These are phyloP conservation scores for Hystrix brachyura DNA, from an alignment of 2,113 vertebrate species.

Conservation along the genomic window DNA sequence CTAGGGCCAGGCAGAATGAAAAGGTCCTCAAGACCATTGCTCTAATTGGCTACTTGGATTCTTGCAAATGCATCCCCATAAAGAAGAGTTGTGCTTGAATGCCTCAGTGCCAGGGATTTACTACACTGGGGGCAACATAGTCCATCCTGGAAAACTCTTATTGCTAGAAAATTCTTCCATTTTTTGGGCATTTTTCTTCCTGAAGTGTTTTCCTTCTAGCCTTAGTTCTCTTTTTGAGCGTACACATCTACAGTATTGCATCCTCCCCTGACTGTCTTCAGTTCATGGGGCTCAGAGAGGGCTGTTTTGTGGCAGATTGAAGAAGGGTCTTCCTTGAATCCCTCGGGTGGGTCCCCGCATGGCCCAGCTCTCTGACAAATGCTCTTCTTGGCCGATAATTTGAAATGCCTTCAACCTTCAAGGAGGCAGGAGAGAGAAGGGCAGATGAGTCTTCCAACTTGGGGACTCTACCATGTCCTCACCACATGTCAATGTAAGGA, in stretches of 20 bases:
- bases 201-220: not conserved
- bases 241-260: not conserved
- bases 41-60: not conserved
- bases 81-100: constrained; percentile 2
- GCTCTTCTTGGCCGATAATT: constrained; percentile 16
- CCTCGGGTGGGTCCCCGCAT: not conserved
- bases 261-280: not conserved
- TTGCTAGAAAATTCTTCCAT: not conserved
- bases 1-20: not conserved
- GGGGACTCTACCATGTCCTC: not conserved
- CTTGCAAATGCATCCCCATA: not conserved
- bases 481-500: rapidly evolving
- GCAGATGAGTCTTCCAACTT: not conserved
- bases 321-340: not conserved
- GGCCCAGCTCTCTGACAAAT: not conserved
- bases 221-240: not conserved
- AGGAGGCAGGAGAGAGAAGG: not conserved
- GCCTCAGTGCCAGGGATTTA: not conserved
- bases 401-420: not conserved
- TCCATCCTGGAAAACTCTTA: not conserved
- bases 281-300: not conserved
- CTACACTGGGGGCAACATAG: not conserved
- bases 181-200: not conserved
- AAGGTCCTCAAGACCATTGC: not conserved
- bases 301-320: not conserved